Percentiles rank a stretch among this genome's conserved stretches.
These are phyloP conservation scores for Aleadryas rufinucha DNA, from an alignment of 2,113 vertebrate genomes.

Conservation along the genomic window DNA sequence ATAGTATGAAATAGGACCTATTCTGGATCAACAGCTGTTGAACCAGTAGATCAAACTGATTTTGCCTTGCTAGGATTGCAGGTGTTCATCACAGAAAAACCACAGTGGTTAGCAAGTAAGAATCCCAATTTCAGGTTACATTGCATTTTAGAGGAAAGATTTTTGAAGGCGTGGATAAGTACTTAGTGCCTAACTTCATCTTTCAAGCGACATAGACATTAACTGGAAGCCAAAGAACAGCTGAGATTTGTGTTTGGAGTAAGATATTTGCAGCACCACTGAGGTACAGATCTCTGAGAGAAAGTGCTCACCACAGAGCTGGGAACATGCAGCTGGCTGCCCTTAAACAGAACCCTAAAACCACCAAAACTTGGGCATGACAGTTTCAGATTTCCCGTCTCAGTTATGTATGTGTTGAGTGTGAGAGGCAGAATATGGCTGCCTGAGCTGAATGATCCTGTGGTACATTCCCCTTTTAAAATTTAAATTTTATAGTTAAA, in stretches of 20 bases:
- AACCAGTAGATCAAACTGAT: neutral
- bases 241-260: neutral
- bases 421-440: neutral
- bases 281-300: neutral
- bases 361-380: neutral
- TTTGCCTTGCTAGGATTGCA: neutral
- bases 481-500: neutral
- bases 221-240: neutral
- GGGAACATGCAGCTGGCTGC: neutral
- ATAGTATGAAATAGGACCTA: neutral
- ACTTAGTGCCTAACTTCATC: neutral
- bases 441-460: neutral
- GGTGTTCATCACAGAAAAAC: neutral
- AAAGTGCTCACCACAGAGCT: neutral
- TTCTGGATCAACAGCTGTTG: neutral
- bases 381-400: neutral
- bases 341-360: neutral
- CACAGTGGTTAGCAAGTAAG: neutral
- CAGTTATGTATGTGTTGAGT: neutral
- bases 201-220: neutral
- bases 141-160: neutral
- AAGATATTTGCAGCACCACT: rapidly evolving
- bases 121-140: neutral
- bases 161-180: neutral
- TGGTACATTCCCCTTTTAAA: neutral